Evolutionary conservation across 1,140 invertebrate genomes (phyloP).

Genomic region (Lucilia cuprina): DNA sequence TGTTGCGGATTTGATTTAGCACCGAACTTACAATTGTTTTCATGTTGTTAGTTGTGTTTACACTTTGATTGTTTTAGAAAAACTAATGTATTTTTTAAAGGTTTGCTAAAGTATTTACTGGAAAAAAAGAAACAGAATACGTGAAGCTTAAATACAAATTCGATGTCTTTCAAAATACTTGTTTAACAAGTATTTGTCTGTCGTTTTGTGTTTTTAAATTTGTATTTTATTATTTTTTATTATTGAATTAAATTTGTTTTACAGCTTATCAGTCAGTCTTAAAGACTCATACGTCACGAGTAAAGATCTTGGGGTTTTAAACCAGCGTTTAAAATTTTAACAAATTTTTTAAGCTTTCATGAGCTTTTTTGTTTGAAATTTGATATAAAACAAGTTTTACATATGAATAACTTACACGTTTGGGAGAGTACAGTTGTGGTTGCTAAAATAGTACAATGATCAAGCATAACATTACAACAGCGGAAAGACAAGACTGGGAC

Average conservation of each 20-base stretch:
- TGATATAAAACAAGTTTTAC: not conserved
- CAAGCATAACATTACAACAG: too few relatives aligned
- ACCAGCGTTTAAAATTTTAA: not conserved
- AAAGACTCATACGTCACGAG: not conserved
- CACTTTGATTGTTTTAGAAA: slow-evolving; percentile 21
- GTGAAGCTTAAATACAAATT: slow-evolving; percentile 18
- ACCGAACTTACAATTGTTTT: not conserved
- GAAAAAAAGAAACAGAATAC: not conserved
- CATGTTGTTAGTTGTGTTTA: not conserved
- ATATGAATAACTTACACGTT: not conserved
- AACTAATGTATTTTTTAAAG: slow-evolving; percentile 13
- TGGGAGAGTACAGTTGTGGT: not conserved
- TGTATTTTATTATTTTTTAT: not conserved
- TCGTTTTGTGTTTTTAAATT: too few relatives aligned
- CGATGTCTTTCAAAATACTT: slow-evolving; percentile 20
- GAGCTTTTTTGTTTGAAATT: too few relatives aligned
- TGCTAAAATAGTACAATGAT: too few relatives aligned
- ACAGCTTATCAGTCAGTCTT: not conserved
- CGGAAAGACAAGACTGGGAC: too few relatives aligned
- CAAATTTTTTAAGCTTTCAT: not conserved
- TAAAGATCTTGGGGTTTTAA: not conserved
- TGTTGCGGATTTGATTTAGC: not conserved
- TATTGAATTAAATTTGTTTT: not conserved
- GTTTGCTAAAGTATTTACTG: not conserved
- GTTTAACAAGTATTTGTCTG: not conserved